phyloP scores from a whole-genome alignment of 2,113 vertebrate genomes.

The Microcebus jonahi region DNA sequence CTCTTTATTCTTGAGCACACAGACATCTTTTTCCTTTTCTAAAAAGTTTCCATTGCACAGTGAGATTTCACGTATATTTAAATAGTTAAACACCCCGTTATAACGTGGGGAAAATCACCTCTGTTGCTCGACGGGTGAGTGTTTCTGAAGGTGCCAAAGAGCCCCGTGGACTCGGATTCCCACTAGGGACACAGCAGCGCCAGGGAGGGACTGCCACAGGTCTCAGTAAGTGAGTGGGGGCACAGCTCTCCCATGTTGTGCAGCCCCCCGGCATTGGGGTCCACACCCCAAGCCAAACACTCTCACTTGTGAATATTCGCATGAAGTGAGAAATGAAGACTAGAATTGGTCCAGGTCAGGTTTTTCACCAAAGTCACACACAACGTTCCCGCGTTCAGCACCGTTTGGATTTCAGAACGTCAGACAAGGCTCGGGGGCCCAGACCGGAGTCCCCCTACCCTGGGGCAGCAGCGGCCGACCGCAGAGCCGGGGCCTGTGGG shows the following conservation, averaged over 20 bases:
- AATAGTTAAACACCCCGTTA: too few relatives aligned
- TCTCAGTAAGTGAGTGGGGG: neutral
- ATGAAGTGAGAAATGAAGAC: neutral
- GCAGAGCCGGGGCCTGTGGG: neutral
- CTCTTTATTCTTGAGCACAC: too few relatives aligned
- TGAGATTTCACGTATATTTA: neutral
- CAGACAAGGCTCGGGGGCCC: fast-evolving
- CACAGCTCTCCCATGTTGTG: too few relatives aligned
- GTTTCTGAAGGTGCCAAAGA: neutral
- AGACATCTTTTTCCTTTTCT: too few relatives aligned
- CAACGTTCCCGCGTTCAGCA: neutral
- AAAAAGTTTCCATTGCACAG: neutral
- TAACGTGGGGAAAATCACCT: neutral
- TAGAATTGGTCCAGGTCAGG: too few relatives aligned
- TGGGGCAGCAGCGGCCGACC: too few relatives aligned
- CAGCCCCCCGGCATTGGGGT: too few relatives aligned
- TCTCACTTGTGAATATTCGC: neutral
- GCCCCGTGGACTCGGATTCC: neutral
- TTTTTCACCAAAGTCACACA: neutral
- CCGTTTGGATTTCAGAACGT: neutral
- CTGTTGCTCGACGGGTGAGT: fast-evolving
- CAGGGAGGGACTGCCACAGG: neutral
- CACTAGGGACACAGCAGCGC: neutral
- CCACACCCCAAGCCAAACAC: neutral
- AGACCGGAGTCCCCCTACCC: neutral